These are phyloP conservation scores for Callosobruchus maculatus DNA, from an alignment of 2,888 invertebrate species.

Conservation along the genomic window DNA sequence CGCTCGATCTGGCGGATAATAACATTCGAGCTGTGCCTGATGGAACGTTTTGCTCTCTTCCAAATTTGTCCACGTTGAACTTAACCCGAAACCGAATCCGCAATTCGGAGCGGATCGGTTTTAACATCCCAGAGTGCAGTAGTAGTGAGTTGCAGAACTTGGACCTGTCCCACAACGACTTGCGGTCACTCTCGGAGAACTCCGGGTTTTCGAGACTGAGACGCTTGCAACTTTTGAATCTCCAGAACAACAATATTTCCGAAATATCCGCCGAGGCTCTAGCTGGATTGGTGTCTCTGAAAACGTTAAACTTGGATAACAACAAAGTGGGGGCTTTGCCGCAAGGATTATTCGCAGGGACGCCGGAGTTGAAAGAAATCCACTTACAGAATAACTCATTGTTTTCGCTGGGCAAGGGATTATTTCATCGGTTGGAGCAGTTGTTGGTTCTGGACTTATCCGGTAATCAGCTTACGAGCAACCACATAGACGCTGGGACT, in stretches of 20 bases:
- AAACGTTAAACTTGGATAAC: conserved; percentile 80
- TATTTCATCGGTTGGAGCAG: conserved; percentile 81
- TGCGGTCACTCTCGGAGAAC: conserved; percentile 64
- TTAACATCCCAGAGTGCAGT: conserved; percentile 59
- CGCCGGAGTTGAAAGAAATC: conserved; percentile 76
- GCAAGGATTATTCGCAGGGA: conserved; percentile 75
- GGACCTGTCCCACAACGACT: conserved; percentile 78
- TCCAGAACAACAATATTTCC: conserved; percentile 80
- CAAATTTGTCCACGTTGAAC: conserved; percentile 78
- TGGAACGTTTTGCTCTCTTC: conserved; percentile 73
- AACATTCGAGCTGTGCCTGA: conserved; percentile 78
- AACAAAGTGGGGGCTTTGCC: conserved; percentile 81
- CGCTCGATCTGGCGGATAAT: conserved; percentile 77
- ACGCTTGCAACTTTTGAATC: conserved; percentile 72
- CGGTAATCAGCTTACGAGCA: conserved; percentile 79
- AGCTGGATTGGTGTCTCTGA: conserved; percentile 72
- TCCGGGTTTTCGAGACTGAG: conserved; percentile 73
- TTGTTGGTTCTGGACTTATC: conserved; percentile 80
- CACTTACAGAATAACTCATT: conserved; percentile 83
- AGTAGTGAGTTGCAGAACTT: conserved; percentile 71
- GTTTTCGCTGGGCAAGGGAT: conserved; percentile 74
- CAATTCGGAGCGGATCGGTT: conserved; percentile 73
- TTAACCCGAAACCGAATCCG: conserved; percentile 80
- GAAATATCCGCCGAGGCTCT: conserved; percentile 77
- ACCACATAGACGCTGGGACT: conserved; percentile 79